Evolutionary conservation across 2,888 invertebrate genomes (phyloP), one percentile per base, ranked within the genome.

Genomic region (Dolichomitus sp.): DNA sequence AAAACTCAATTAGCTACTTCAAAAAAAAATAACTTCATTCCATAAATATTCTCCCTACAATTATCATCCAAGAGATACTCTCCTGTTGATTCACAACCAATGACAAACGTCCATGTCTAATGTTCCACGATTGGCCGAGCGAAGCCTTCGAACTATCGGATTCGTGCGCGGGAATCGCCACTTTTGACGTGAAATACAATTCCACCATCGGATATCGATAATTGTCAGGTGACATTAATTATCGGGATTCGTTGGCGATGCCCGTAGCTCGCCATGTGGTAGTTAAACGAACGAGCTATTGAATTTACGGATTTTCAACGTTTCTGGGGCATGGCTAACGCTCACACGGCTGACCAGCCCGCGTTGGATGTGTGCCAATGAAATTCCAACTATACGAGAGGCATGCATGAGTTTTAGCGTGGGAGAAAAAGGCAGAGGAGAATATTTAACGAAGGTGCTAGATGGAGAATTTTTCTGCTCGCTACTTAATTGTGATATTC

Each of bases 291-390:
- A 68, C n/a, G 19, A 50, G 74, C 40, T 54, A 77, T 33, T 40
- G 66, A 66, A 68, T 81, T 72, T 81, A 86, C 77, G 68, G 85
- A 83, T 88, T 84, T 84, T 68, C 79, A 84, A 54, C 81, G 80
- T 85, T 87, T 84, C 84, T 80, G 84, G 87, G 85, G 80, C 84
- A 80, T 73, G 72, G 78, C 80, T 78, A 85, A 68, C 79, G 80
- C 76, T 80, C 6, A 40, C 42, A n/a, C 68, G 65, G 17, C 65
- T 68, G 48, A 19, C 42, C 63, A 73, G 68, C 75, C 66, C 76
- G 63, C 83, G 86, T 87, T 90, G 90, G 89, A 86, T 65, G n/a
- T 5, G 23, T 52, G 90, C 90, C 90, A 90, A 89, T 88, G 89
- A 88, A 87, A 88, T 86, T 85, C 83, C 81, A 80, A 85, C 65